Conservation (phyloP, 2,113 vertebrate genomes). For the Neolamprologus variostigma region DNA sequence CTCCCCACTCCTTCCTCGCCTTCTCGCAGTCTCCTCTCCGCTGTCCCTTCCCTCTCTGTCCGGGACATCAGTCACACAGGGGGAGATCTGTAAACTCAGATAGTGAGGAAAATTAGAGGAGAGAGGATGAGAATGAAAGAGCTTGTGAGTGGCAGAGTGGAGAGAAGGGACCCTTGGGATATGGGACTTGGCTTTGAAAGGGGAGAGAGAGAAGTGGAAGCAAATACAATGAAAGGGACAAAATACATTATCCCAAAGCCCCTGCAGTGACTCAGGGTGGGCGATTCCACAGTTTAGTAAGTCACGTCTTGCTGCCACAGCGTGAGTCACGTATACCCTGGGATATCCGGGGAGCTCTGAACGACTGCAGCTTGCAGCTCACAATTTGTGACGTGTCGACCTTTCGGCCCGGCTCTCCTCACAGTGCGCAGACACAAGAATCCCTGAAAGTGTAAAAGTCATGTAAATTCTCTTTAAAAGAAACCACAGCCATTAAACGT, state of each 20-base stretch:
- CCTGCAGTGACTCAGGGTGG: background rate
- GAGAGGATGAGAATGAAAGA: background rate
- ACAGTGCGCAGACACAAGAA: background rate
- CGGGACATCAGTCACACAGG: background rate
- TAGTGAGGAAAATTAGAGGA: slow-evolving; percentile 12
- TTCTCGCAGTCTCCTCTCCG: background rate
- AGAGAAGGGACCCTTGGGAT: background rate
- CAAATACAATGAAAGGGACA: background rate
- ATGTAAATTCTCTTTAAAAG: background rate
- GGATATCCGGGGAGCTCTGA: background rate
- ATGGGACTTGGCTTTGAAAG: background rate
- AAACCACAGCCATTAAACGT: background rate
- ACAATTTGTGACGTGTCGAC: background rate
- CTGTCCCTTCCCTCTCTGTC: background rate
- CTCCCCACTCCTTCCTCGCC: background rate
- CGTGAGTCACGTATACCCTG: slow-evolving; percentile 1
- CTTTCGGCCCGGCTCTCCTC: background rate
- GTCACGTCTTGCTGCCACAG: background rate
- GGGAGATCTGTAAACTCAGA: slow-evolving; percentile 13
- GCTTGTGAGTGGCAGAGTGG: background rate
- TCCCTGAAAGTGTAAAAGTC: background rate
- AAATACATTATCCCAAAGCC: background rate
- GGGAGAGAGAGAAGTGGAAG: background rate
- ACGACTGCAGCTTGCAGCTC: background rate
- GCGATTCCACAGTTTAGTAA: background rate